Evolutionary conservation across 2,888 invertebrate species (phyloP).

Genomic region (Drosophila vallismaia): DNA sequence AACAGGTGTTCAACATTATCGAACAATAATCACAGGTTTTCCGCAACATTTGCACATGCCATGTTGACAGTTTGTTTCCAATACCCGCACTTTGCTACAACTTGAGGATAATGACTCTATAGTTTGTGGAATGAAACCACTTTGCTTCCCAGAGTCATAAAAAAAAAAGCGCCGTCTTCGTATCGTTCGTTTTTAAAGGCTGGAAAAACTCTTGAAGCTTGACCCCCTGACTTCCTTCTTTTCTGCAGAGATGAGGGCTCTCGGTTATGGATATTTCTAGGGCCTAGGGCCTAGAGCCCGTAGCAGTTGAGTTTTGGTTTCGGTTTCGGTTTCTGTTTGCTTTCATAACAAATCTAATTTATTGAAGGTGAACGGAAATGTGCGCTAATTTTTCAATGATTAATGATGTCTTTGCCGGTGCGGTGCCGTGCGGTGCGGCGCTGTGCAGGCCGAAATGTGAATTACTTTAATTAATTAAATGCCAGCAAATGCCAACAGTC

Average conservation of each 20-base stretch:
- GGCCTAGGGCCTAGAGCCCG: not conserved
- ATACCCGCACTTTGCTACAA: not conserved
- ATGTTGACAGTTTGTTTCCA: constrained; percentile 2
- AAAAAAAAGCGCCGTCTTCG: too few relatives aligned
- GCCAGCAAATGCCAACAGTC: constrained; percentile 12
- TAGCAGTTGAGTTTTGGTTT: constrained; percentile 8
- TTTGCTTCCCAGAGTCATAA: not conserved
- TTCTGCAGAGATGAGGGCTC: not conserved
- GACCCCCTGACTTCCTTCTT: constrained; percentile 1
- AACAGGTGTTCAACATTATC: constrained; percentile 38
- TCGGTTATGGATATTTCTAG: not conserved
- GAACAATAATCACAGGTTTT: constrained; percentile 28
- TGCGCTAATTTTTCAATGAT: constrained; percentile 69
- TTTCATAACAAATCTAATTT: constrained; percentile 62
- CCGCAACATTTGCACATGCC: constrained; percentile 3
- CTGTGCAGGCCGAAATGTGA: constrained; percentile 52
- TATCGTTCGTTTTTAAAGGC: not conserved
- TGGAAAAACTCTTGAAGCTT: constrained; percentile 14
- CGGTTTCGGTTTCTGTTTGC: constrained; percentile 13
- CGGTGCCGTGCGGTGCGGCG: constrained; percentile 36
- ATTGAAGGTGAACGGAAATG: constrained; percentile 74
- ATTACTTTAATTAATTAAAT: constrained; percentile 72
- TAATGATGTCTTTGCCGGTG: constrained; percentile 49
- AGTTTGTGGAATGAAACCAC: not conserved
- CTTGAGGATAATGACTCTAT: not conserved